phyloP scores from a whole-genome alignment of 2,888 invertebrate species.

The Calameuta filiformis region DNA sequence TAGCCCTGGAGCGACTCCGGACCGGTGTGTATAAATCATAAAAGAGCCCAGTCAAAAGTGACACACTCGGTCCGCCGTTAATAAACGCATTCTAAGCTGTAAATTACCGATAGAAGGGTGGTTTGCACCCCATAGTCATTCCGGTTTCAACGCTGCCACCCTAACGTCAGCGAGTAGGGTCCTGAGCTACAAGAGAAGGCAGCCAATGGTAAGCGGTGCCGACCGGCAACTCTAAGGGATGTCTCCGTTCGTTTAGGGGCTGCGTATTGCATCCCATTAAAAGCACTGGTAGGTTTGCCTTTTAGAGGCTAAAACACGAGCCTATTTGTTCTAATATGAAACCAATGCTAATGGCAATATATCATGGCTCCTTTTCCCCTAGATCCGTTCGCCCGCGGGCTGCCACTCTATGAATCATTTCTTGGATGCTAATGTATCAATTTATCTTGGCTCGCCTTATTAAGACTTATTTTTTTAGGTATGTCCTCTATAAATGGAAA shows the following conservation, averaged over 20 bases:
- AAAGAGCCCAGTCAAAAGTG: constrained; percentile 47
- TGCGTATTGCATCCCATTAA: constrained; percentile 34
- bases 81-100: constrained; percentile 50
- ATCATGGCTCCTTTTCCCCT: constrained; percentile 33
- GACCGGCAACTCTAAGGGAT: neutral
- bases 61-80: constrained; percentile 54
- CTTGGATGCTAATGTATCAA: constrained; percentile 60
- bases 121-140: constrained; percentile 26
- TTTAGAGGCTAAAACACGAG: constrained; percentile 43
- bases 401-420: constrained; percentile 58
- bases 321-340: constrained; percentile 58
- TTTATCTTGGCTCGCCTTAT: constrained; percentile 54
- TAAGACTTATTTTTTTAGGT: constrained; percentile 48
- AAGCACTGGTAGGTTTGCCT: constrained; percentile 32
- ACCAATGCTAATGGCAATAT: constrained; percentile 58
- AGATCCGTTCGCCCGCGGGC: constrained; percentile 6
- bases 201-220: constrained; percentile 1
- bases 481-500: constrained; percentile 5
- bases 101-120: constrained; percentile 38
- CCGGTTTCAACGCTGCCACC: neutral
- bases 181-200: neutral
- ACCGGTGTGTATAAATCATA: constrained; percentile 22
- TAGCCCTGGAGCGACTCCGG: neutral
- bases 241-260: constrained; percentile 15
- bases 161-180: constrained; percentile 1